phyloP scores from a whole-genome alignment of 2,888 invertebrate species.

The Alentia gelatinosa region DNA sequence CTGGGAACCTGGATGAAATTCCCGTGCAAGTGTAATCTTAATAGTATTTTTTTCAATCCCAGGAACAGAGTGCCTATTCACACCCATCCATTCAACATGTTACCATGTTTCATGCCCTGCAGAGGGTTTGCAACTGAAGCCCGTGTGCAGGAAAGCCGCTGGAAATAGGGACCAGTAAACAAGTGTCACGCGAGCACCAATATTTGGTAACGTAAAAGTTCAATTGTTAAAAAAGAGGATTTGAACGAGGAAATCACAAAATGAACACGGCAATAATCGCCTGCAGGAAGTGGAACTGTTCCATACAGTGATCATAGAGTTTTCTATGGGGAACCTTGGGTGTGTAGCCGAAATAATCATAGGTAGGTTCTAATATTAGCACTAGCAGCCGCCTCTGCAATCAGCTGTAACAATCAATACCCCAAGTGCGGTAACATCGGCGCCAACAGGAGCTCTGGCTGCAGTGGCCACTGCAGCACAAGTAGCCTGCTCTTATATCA shows the following conservation, averaged over 20 bases:
- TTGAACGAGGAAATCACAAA: background rate
- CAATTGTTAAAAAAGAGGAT: background rate
- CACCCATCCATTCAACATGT: background rate
- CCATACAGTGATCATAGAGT: background rate
- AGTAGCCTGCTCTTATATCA: background rate
- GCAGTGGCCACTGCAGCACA: background rate
- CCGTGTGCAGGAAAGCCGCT: background rate
- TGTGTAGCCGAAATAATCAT: background rate
- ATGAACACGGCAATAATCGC: background rate
- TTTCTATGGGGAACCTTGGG: background rate
- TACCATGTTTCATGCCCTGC: background rate
- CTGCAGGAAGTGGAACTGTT: background rate
- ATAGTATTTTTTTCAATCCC: background rate
- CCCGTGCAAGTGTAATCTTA: background rate
- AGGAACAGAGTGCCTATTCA: background rate
- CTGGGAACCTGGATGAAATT: background rate
- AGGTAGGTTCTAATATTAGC: background rate
- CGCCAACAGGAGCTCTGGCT: background rate
- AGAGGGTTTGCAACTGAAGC: background rate
- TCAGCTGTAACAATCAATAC: slow-evolving; percentile 20
- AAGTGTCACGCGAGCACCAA: background rate
- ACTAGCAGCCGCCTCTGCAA: background rate
- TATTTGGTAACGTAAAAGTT: background rate
- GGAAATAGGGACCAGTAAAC: background rate
- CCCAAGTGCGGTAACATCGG: background rate